Evolutionary conservation across 2,888 invertebrate genomes (phyloP).

Genomic region (Drosophila subsilvestris): DNA sequence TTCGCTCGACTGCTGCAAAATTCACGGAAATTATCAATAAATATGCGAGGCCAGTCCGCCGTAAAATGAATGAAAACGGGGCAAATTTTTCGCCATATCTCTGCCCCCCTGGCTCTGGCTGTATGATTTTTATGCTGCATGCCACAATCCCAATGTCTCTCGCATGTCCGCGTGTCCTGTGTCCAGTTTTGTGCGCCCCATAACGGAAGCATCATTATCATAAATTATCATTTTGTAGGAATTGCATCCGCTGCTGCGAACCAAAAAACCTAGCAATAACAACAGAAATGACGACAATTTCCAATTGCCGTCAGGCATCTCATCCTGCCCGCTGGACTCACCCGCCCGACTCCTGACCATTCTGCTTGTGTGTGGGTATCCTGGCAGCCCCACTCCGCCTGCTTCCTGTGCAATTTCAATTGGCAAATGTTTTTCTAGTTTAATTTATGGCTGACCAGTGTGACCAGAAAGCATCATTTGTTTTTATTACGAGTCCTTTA

Average conservation of each 20-base stretch:
- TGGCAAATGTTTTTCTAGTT: conserved; percentile 58
- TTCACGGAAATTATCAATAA: conserved; percentile 83
- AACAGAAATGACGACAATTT: conserved; percentile 65
- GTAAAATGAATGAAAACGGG: conserved; percentile 63
- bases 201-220: conserved; percentile 82
- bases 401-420: conserved; percentile 40
- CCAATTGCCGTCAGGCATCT: conserved; percentile 62
- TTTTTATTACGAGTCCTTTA: neutral
- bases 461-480: conserved; percentile 21
- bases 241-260: conserved; percentile 78
- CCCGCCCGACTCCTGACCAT: neutral
- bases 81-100: conserved; percentile 63
- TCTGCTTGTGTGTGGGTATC: conserved; percentile 37
- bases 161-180: conserved; percentile 46
- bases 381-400: neutral
- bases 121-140: conserved; percentile 69
- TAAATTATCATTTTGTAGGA: conserved; percentile 84
- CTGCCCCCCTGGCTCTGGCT: conserved; percentile 15
- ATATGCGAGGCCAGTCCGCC: conserved; percentile 72
- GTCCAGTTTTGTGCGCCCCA: conserved; percentile 64
- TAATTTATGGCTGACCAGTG: conserved; percentile 64
- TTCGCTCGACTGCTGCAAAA: conserved; percentile 53
- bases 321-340: too few species aligned
- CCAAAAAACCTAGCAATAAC: conserved; percentile 47
- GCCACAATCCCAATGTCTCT: conserved; percentile 38